Base-by-base conservation (phyloP, 2,888 invertebrate genomes). In the Phlogophora meticulosa region DNA sequence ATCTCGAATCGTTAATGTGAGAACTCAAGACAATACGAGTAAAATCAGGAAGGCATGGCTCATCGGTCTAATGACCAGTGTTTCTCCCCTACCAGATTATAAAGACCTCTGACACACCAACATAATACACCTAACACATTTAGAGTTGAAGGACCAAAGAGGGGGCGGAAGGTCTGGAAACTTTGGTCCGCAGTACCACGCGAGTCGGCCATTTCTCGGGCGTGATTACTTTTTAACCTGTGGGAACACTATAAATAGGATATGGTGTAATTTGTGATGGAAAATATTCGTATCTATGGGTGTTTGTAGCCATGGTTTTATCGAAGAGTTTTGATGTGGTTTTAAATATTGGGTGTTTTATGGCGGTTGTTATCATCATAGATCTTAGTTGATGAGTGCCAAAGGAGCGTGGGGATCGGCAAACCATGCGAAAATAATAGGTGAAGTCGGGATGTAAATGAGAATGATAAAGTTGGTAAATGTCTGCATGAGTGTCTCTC, bases 21-120 rank as follows among this genome's bases (percentile, higher is more conserved):
- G 93, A 93, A 91, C 83, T 80, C 57, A 76, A 88, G 89, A 94
- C 93, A 93, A 93, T 91, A 87, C 86, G 74, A 78, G 83, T 80
- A 87, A 78, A 90, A 89, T 88, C 88, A 90, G 93, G 93, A 93
- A 93, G 92, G 85, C 87, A 91, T 87, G 92, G 88, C 89, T 89
- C 92, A 93, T 93, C 90, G 90, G 88, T 87, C 89, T 93, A 93
- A 93, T 90, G 91, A 88, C 91, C 89, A 86, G 75, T 81, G 81
- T 80, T 82, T 71, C 79, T 74, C 75, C 66, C 55, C 40, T 42
- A 80, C 90, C 90, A 89, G 11, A 24, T 4, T 40, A 68, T 32
- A 3, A 45, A 76, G 87, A 88, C 65, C 83, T 65, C 57, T 57
- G 0, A 22, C 17, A 52, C 22, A 34, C 64, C 65, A 55, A 13